A percentile compares a stretch with the other conserved stretches of the same genome.
These are phyloP conservation scores for Caradrina kadenii DNA, from an alignment of 2,888 invertebrate genomes.

Conservation along the genomic window DNA sequence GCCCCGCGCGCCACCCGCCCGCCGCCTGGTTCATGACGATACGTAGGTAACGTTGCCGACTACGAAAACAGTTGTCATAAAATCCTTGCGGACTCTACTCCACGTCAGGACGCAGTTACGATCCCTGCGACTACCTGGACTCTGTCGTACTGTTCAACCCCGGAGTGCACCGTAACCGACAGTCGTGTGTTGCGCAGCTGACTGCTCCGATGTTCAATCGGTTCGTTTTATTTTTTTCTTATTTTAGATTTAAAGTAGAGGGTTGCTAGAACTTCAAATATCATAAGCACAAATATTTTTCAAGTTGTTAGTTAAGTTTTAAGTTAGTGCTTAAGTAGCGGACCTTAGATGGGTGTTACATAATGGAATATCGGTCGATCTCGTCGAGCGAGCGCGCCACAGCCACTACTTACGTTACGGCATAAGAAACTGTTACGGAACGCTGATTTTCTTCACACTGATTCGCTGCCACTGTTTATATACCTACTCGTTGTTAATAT, in stretches of 20 bases:
- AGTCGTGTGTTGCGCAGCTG: slow-evolving; percentile 87
- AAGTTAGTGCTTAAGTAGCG: slow-evolving; percentile 66
- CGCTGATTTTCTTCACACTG: slow-evolving; percentile 60
- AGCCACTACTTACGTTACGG: slow-evolving; percentile 58
- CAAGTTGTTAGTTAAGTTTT: slow-evolving; percentile 57
- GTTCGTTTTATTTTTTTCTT: slow-evolving; percentile 76
- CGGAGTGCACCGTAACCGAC: slow-evolving; percentile 75
- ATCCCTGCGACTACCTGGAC: slow-evolving; percentile 69
- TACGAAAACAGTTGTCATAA: slow-evolving; percentile 74
- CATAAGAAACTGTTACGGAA: slow-evolving; percentile 68
- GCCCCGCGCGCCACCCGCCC: slow-evolving; percentile 69
- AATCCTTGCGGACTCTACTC: slow-evolving; percentile 69
- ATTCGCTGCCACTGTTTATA: slow-evolving; percentile 57
- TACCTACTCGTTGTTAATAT: slow-evolving; percentile 27
- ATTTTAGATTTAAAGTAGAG: slow-evolving; percentile 61
- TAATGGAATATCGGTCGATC: slow-evolving; percentile 73
- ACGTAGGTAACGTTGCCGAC: slow-evolving; percentile 81
- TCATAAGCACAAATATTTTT: slow-evolving; percentile 54
- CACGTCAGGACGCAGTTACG: slow-evolving; percentile 65
- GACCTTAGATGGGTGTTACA: slow-evolving; percentile 72
- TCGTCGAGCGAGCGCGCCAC: slow-evolving; percentile 65
- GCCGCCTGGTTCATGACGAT: slow-evolving; percentile 77
- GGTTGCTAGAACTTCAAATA: slow-evolving; percentile 52
- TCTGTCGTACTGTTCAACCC: slow-evolving; percentile 68
- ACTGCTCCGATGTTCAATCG: slow-evolving; percentile 88